A percentile compares a stretch with the other conserved stretches of the same genome.
These are phyloP conservation scores for Oegoconia quadripuncta DNA, from an alignment of 2,888 invertebrate species.

Conservation along the genomic window DNA sequence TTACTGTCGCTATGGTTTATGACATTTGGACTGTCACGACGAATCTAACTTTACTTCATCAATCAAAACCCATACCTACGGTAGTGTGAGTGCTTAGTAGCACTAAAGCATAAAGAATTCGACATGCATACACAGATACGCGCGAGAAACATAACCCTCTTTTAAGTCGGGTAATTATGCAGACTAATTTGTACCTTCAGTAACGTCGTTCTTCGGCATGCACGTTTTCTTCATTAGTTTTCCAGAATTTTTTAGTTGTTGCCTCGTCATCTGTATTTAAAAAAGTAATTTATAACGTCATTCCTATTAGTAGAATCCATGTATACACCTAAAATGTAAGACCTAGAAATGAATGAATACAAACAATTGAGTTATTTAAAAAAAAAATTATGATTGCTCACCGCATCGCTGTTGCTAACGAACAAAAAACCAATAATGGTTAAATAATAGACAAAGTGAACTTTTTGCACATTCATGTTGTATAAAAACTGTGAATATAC, in stretches of 20 bases:
- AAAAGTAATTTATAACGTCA: no score
- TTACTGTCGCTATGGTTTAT: no score
- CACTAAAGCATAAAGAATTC: background rate
- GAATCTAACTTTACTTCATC: no score
- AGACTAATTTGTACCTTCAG: slow-evolving; percentile 49
- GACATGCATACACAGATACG: background rate
- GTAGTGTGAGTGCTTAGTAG: no score
- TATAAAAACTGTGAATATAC: background rate
- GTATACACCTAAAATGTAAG: background rate
- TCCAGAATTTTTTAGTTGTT: slow-evolving; percentile 80
- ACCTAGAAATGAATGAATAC: background rate
- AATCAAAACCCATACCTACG: no score
- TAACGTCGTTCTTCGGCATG: slow-evolving; percentile 76
- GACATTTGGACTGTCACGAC: no score
- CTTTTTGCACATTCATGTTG: slow-evolving; percentile 28
- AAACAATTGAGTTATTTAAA: background rate
- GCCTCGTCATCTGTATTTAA: slow-evolving; percentile 56
- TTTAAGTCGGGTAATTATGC: no score
- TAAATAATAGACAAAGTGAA: slow-evolving; percentile 11
- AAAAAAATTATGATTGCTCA: slow-evolving; percentile 13
- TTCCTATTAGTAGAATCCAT: no score
- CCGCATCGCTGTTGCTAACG: slow-evolving; percentile 30
- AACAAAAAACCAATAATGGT: slow-evolving; percentile 21
- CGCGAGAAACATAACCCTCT: no score
- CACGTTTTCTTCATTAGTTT: slow-evolving; percentile 81